A percentile compares a stretch with the other conserved stretches of the same genome.
Conservation (phyloP, 2,888 invertebrate genomes). For the Capitulum mitella region DNA sequence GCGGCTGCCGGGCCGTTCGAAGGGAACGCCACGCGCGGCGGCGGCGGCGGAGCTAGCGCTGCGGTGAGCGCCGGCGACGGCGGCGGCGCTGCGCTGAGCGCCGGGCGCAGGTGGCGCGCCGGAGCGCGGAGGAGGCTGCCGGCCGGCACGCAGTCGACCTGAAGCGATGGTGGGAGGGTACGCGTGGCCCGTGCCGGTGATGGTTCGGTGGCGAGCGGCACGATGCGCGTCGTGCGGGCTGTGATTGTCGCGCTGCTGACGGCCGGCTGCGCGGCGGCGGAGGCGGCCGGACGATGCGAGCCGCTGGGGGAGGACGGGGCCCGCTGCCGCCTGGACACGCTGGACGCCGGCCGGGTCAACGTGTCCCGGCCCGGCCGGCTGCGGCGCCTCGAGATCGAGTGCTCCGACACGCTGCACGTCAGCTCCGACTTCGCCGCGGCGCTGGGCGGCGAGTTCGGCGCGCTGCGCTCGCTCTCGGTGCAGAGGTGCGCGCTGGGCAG, state of each 20-base stretch:
- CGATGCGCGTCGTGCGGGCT: not conserved
- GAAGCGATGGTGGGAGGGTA: not conserved
- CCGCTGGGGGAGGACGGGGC: not conserved
- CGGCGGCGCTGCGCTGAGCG: not conserved
- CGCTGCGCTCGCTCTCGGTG: not conserved
- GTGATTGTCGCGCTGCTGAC: not conserved
- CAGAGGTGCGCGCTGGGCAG: not conserved
- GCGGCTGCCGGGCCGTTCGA: not conserved
- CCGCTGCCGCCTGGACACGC: not conserved
- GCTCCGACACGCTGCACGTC: not conserved
- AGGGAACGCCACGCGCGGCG: not conserved
- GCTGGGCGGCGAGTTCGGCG: not conserved
- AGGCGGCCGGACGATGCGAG: not conserved
- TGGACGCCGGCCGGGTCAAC: not conserved
- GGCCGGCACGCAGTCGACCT: not conserved
- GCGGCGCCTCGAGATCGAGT: not conserved
- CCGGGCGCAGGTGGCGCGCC: constrained; percentile 18
- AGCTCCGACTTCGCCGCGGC: not conserved
- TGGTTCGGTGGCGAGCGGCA: not conserved
- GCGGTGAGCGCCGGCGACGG: not conserved
- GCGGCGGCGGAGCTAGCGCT: not conserved
- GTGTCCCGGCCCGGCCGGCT: not conserved
- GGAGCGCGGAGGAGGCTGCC: not conserved
- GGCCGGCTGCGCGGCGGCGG: not conserved
- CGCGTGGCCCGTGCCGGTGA: not conserved